phyloP scores from a whole-genome alignment of 2,113 vertebrate species.

The Pollimyrus isidori region DNA sequence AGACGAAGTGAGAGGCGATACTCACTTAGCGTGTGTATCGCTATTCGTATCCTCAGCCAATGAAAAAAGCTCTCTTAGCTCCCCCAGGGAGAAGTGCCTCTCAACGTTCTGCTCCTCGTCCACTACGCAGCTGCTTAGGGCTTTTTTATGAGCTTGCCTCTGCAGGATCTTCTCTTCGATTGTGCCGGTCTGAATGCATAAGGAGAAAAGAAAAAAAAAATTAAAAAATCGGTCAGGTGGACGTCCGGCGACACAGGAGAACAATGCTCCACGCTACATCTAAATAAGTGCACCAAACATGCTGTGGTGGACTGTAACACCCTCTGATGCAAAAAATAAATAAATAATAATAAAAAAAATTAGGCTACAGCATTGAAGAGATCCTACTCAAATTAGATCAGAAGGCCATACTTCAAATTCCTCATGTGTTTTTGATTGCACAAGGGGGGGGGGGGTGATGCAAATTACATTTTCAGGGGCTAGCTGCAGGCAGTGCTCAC shows the following conservation, averaged over 20 bases:
- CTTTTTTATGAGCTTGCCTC: conserved; percentile 95
- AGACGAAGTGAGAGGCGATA: background rate
- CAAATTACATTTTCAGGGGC: too few relatives aligned
- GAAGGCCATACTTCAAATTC: too few relatives aligned
- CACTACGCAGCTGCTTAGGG: conserved; percentile 95
- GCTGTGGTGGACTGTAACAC: background rate
- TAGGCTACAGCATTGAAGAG: background rate
- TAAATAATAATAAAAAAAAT: background rate
- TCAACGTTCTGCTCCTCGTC: conserved; percentile 94
- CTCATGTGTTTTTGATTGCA: too few relatives aligned
- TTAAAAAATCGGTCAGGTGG: background rate
- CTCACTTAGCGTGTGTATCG: conserved; percentile 88
- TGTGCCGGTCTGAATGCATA: conserved; percentile 72
- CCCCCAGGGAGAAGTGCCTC: conserved; percentile 88
- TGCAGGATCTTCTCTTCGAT: conserved; percentile 98
- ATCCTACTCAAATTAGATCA: background rate
- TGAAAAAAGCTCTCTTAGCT: conserved; percentile 82
- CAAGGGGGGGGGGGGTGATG: too few relatives aligned
- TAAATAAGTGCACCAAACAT: background rate
- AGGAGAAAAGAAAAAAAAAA: background rate
- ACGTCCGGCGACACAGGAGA: background rate
- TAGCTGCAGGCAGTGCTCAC: too few relatives aligned
- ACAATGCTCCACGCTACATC: background rate
- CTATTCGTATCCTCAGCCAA: conserved; percentile 76
- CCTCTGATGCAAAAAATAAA: background rate